These are phyloP conservation scores for Brachyopa scutellaris DNA, from an alignment of 2,888 invertebrate species.

Conservation along the genomic window DNA sequence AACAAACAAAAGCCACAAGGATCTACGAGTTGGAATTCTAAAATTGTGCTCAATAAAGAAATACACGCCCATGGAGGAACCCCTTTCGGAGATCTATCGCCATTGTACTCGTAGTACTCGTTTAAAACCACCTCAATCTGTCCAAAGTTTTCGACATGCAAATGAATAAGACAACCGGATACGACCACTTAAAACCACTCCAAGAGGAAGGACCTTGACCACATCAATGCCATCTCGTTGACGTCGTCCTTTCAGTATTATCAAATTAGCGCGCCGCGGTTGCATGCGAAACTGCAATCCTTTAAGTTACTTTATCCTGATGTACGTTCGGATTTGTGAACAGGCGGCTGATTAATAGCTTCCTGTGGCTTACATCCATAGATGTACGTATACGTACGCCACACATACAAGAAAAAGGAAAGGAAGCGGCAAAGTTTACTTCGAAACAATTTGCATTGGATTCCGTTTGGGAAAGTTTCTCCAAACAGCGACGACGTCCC, in stretches of 20 bases:
- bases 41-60: too few species aligned
- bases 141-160: constrained; percentile 64
- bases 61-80: background rate
- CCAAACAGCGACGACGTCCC: background rate
- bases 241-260: constrained; percentile 44
- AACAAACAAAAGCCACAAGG: constrained; percentile 18
- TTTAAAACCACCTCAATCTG: constrained; percentile 62
- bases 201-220: constrained; percentile 59
- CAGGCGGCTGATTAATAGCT: constrained; percentile 71
- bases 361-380: constrained; percentile 60
- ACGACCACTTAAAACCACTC: constrained; percentile 69
- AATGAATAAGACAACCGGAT: constrained; percentile 72
- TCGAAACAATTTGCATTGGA: constrained; percentile 71
- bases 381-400: constrained; percentile 23
- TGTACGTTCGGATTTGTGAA: constrained; percentile 68
- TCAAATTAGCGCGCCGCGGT: constrained; percentile 69
- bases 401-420: background rate
- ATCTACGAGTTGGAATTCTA: too few species aligned
- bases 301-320: constrained; percentile 63
- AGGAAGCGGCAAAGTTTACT: constrained; percentile 67
- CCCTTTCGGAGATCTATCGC: background rate
- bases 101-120: too few species aligned
- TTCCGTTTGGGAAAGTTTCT: constrained; percentile 55
- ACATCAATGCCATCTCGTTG: constrained; percentile 60
- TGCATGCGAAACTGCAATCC: constrained; percentile 71